These are phyloP conservation scores for Gnatocerus cornutus DNA, from an alignment of 2,888 invertebrate species.

Conservation along the genomic window DNA sequence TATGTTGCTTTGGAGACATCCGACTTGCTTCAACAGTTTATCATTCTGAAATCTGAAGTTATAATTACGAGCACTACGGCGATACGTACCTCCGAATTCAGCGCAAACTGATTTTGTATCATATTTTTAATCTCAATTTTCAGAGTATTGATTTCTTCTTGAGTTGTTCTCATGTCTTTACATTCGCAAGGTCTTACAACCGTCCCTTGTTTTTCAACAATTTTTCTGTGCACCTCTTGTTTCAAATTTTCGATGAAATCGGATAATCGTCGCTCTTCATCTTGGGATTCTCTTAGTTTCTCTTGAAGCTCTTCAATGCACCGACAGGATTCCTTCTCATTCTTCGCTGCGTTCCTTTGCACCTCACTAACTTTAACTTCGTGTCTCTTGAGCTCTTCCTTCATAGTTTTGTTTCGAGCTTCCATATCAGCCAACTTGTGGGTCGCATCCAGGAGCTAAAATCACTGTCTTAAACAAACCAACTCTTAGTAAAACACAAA, in stretches of 20 bases:
- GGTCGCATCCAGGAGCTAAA: constrained; percentile 13
- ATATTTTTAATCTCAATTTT: constrained; percentile 63
- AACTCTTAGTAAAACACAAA: constrained; percentile 38
- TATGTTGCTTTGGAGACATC: constrained; percentile 57
- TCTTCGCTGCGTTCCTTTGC: constrained; percentile 46
- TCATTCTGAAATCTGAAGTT: constrained; percentile 62
- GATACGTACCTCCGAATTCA: constrained; percentile 61
- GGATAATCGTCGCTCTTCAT: constrained; percentile 49
- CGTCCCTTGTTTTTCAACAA: constrained; percentile 9
- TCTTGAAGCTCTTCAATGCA: constrained; percentile 57
- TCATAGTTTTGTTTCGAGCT: constrained; percentile 20
- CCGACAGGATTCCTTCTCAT: constrained; percentile 55
- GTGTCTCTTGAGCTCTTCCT: constrained; percentile 24
- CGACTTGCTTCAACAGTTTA: constrained; percentile 61
- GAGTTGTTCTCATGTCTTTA: constrained; percentile 55
- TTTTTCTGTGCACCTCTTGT: constrained; percentile 40
- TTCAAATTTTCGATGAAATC: constrained; percentile 34
- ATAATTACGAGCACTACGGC: neutral
- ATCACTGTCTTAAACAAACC: neutral
- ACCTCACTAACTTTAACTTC: constrained; percentile 12
- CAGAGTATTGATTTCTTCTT: constrained; percentile 63
- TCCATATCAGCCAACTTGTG: constrained; percentile 15
- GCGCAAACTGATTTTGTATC: constrained; percentile 58
- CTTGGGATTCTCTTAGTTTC: constrained; percentile 53
- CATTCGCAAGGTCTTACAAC: constrained; percentile 51